These are phyloP conservation scores for Coboldia fuscipes DNA, from an alignment of 1,140 invertebrate genomes.

Conservation along the genomic window DNA sequence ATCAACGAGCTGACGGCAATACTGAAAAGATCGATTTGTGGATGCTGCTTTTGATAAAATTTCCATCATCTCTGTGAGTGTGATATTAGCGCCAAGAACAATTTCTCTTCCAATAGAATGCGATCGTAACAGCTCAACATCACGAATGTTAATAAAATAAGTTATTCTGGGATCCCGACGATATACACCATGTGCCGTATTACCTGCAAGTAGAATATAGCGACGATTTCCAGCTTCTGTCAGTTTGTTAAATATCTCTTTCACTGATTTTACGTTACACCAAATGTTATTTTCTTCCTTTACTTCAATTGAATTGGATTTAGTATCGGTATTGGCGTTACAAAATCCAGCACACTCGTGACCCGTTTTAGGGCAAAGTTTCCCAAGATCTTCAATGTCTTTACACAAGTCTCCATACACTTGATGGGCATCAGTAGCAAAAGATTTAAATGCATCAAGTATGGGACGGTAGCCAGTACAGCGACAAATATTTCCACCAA, in stretches of 20 bases:
- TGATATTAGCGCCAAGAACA: conserved; percentile 28
- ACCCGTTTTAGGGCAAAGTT: too few relatives aligned
- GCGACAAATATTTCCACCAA: conserved; percentile 65
- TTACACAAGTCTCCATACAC: too few relatives aligned
- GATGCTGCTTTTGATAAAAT: conserved; percentile 23
- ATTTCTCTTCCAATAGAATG: conserved; percentile 22
- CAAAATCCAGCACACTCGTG: too few relatives aligned
- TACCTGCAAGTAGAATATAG: conserved; percentile 32
- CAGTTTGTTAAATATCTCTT: too few relatives aligned
- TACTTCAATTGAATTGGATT: too few relatives aligned
- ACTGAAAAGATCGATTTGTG: background rate
- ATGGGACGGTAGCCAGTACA: conserved; percentile 78
- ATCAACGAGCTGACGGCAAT: conserved; percentile 3
- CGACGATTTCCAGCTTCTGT: conserved; percentile 7
- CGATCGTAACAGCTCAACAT: conserved; percentile 27
- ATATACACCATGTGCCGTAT: conserved; percentile 40
- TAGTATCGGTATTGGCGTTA: too few relatives aligned
- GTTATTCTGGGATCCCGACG: conserved; percentile 22
- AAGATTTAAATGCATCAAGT: conserved; percentile 59
- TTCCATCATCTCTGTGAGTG: conserved; percentile 29
- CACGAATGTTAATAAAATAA: conserved; percentile 35
- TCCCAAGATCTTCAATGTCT: too few relatives aligned
- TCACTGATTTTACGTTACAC: too few relatives aligned
- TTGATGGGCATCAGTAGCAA: conserved; percentile 31
- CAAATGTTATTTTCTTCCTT: too few relatives aligned